Evolutionary conservation across 1,140 invertebrate species (phyloP).

Genomic region (Drosophila ananassae): DNA sequence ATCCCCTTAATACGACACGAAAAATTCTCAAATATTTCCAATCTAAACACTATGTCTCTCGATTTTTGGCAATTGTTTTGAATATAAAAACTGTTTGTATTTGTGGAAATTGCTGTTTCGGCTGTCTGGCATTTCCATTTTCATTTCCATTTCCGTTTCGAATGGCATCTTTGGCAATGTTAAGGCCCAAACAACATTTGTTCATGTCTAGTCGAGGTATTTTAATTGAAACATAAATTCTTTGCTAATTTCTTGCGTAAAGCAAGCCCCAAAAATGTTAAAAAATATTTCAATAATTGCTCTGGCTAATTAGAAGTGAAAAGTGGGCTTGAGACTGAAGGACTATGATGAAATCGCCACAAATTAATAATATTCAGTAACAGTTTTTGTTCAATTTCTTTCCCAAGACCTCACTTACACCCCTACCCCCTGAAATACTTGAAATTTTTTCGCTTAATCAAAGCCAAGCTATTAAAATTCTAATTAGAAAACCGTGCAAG

Average conservation of each 20-base stretch:
- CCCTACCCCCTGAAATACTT: slow-evolving; percentile 27
- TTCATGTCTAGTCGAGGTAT: slow-evolving; percentile 58
- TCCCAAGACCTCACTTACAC: slow-evolving; percentile 21
- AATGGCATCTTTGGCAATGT: slow-evolving; percentile 58
- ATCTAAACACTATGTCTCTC: slow-evolving; percentile 66
- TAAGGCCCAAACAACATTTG: slow-evolving; percentile 42
- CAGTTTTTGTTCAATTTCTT: slow-evolving; percentile 3
- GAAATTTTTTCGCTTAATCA: slow-evolving; percentile 44
- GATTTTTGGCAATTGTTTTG: slow-evolving; percentile 37
- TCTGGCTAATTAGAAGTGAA: slow-evolving; percentile 27
- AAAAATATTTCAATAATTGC: slow-evolving; percentile 23
- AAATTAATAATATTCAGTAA: slow-evolving; percentile 3
- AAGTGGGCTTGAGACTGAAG: background rate
- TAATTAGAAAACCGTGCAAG: slow-evolving; percentile 48
- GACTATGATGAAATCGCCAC: slow-evolving; percentile 11
- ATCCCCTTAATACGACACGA: slow-evolving; percentile 49
- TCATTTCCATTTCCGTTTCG: slow-evolving; percentile 50
- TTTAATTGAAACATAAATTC: slow-evolving; percentile 74
- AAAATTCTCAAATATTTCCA: slow-evolving; percentile 61
- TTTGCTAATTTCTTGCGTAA: slow-evolving; percentile 49
- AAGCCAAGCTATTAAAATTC: slow-evolving; percentile 53
- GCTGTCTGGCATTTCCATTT: slow-evolving; percentile 63
- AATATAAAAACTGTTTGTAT: slow-evolving; percentile 47
- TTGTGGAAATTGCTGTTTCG: slow-evolving; percentile 43
- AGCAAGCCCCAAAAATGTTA: slow-evolving; percentile 6